Percentiles rank a stretch among this genome's conserved stretches.
phyloP scores from a whole-genome alignment of 2,888 invertebrate species.

The Megastigmus dorsalis region DNA sequence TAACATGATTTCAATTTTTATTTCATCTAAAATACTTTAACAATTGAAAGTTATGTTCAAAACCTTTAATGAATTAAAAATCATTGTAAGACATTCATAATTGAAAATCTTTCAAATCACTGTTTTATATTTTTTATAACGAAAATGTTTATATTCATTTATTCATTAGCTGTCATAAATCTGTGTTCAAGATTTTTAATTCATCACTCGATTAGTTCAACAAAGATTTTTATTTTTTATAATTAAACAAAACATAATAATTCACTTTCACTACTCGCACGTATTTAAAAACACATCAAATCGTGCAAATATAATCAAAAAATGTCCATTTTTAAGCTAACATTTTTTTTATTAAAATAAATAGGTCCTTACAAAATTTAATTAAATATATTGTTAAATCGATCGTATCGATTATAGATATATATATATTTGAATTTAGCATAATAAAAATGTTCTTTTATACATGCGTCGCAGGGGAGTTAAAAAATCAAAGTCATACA shows the following conservation, averaged over 20 bases:
- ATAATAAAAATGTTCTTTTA: slow-evolving; percentile 34
- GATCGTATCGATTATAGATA: slow-evolving; percentile 22
- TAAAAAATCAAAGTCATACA: slow-evolving; percentile 34
- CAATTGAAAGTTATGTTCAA: background rate
- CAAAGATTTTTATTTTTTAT: no score
- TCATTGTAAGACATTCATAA: background rate
- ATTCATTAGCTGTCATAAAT: no score
- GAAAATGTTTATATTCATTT: no score
- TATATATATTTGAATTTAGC: slow-evolving; percentile 26
- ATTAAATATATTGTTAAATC: slow-evolving; percentile 25
- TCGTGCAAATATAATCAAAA: no score
- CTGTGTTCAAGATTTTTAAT: no score
- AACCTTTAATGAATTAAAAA: background rate
- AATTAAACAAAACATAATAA: no score
- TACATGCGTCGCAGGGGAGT: slow-evolving; percentile 14
- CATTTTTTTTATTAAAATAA: slow-evolving; percentile 47
- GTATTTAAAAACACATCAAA: no score
- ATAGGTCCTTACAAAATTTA: slow-evolving; percentile 43
- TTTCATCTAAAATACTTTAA: background rate
- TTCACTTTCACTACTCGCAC: no score
- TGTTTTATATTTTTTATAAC: no score
- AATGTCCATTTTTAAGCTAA: slow-evolving; percentile 10
- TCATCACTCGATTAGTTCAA: background rate
- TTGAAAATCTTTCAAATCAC: background rate
- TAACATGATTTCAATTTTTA: background rate